Evolutionary conservation across 2,888 invertebrate species (phyloP).

Genomic region (Tetrapedia diversipes): DNA sequence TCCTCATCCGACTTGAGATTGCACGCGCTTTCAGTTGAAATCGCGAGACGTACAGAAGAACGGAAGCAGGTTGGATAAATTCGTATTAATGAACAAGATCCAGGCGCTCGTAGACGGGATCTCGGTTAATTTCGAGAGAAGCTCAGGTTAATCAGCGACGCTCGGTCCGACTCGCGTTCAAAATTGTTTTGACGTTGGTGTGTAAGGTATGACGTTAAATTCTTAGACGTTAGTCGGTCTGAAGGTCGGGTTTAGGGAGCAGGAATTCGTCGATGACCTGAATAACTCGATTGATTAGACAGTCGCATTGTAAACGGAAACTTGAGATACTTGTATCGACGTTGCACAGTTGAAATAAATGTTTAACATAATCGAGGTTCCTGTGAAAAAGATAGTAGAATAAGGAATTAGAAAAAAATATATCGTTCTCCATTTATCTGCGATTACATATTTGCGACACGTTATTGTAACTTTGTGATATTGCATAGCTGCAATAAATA

Average conservation of each 20-base stretch:
- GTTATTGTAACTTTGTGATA: no score
- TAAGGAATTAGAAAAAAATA: no score
- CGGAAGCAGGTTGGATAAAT: neutral
- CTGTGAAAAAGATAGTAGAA: no score
- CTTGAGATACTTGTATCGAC: neutral
- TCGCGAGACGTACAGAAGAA: neutral
- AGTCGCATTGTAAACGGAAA: neutral
- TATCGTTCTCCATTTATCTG: no score
- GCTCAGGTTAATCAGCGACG: neutral
- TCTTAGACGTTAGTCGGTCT: neutral
- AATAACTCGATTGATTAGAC: neutral
- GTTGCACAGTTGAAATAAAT: no score
- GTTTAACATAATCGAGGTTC: no score
- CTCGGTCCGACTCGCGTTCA: neutral
- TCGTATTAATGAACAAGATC: neutral
- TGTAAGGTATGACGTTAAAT: neutral
- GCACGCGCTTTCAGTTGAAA: no score
- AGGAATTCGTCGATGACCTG: neutral
- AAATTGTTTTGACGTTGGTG: neutral
- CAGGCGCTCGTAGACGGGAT: neutral
- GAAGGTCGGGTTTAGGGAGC: neutral
- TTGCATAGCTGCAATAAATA: no score
- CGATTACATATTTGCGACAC: no score
- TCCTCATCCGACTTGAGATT: no score
- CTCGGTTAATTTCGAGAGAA: neutral